Conservation (phyloP, 2,113 vertebrate species). For the Falco punctatus region DNA sequence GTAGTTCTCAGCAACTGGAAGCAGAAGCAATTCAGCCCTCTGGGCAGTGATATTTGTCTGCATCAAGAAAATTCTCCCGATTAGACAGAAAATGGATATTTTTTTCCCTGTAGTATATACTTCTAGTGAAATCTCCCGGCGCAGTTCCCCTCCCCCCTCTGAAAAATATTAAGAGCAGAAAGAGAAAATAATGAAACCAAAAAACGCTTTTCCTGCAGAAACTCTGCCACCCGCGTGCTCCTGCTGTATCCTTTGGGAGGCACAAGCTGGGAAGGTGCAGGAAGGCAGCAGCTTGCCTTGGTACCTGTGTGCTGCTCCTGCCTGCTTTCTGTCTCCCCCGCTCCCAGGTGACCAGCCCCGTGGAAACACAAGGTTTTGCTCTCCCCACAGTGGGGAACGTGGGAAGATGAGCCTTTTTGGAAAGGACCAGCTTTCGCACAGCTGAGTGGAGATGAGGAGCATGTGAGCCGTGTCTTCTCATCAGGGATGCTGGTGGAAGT, state of each 20-base stretch:
- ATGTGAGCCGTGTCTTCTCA: neutral
- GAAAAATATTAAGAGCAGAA: slow-evolving; percentile 18
- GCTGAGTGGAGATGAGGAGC: neutral
- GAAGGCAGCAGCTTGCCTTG: neutral
- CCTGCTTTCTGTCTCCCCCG: neutral
- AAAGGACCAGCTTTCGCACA: neutral
- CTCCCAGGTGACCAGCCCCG: neutral
- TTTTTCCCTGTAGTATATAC: neutral
- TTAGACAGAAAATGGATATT: slow-evolving; percentile 21
- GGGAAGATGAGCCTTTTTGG: neutral
- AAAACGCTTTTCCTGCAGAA: slow-evolving; percentile 43
- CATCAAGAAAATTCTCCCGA: slow-evolving; percentile 8
- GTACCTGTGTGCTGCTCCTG: neutral
- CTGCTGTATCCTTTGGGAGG: neutral
- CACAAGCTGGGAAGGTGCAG: neutral
- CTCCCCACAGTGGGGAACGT: neutral
- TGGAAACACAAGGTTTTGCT: neutral
- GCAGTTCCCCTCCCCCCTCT: neutral
- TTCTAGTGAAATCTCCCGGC: neutral
- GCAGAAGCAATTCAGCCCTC: slow-evolving; percentile 32
- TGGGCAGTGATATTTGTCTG: slow-evolving; percentile 50
- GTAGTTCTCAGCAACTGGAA: slow-evolving; percentile 45
- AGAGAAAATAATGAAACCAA: neutral
- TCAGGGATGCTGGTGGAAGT: neutral
- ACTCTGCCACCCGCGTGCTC: neutral